phyloP scores from a whole-genome alignment of 1,140 invertebrate species.

The Drosophila kohkoa region DNA sequence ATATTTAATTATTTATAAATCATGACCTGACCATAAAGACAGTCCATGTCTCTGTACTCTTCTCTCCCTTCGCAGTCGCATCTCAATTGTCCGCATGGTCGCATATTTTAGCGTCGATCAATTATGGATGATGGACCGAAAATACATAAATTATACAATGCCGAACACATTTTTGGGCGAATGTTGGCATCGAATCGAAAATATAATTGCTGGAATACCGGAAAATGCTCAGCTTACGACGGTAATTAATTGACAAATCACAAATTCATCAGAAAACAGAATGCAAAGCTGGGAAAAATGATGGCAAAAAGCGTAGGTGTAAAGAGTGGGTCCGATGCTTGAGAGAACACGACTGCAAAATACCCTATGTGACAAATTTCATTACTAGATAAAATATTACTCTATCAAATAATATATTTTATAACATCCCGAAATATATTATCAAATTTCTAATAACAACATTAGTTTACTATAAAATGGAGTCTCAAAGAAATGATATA shows the following conservation, averaged over 20 bases:
- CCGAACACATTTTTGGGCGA: neutral
- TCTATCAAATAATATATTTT: too few relatives aligned
- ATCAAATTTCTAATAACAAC: too few relatives aligned
- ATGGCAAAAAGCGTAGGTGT: neutral
- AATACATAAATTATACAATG: constrained; percentile 25
- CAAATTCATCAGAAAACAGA: too few relatives aligned
- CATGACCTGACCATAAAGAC: constrained; percentile 58
- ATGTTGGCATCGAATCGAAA: neutral
- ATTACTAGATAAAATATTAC: too few relatives aligned
- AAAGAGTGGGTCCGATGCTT: neutral
- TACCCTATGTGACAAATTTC: too few relatives aligned
- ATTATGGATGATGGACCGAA: constrained; percentile 11
- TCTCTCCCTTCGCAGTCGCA: neutral
- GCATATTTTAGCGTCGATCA: constrained; percentile 22
- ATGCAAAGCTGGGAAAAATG: neutral
- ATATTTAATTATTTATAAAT: constrained; percentile 83
- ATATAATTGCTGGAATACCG: constrained; percentile 2
- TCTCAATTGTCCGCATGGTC: constrained; percentile 3
- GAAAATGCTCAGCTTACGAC: constrained; percentile 2
- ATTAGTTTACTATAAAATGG: too few relatives aligned
- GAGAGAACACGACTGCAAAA: neutral
- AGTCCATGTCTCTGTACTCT: neutral
- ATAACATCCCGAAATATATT: too few relatives aligned
- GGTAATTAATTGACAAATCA: constrained; percentile 3
- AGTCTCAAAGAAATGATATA: too few relatives aligned